phyloP scores from a whole-genome alignment of 2,113 vertebrate genomes.

The Peucedramus taeniatus region DNA sequence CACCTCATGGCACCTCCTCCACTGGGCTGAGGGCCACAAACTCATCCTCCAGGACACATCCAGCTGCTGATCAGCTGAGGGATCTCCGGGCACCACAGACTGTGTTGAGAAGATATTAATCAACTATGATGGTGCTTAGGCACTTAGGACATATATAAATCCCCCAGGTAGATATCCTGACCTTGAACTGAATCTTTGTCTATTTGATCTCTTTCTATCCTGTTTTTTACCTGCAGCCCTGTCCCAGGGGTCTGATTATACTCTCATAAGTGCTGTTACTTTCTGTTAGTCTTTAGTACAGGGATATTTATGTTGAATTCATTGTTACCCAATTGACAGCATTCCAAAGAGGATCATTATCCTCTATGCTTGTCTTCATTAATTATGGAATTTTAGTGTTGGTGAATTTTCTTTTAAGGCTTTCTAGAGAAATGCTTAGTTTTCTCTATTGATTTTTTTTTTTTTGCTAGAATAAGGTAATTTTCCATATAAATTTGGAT shows the following conservation, averaged over 20 bases:
- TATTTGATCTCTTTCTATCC: background rate
- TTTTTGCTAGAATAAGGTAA: background rate
- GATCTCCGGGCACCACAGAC: background rate
- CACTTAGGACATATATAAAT: background rate
- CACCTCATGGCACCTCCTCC: background rate
- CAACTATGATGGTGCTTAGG: background rate
- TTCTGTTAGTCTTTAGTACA: background rate
- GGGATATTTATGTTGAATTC: background rate
- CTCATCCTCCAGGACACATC: fast-evolving
- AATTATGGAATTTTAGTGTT: background rate
- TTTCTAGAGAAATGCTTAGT: background rate
- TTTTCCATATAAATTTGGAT: background rate
- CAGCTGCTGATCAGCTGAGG: background rate
- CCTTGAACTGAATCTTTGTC: background rate
- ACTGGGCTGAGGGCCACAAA: background rate
- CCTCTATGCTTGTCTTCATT: background rate
- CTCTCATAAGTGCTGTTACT: background rate
- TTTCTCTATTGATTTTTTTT: background rate
- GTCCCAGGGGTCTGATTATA: background rate
- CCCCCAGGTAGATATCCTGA: background rate
- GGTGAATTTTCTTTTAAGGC: background rate
- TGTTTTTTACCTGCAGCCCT: background rate
- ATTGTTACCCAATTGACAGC: background rate
- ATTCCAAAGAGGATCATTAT: background rate
- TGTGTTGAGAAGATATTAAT: background rate